Conservation (phyloP, 2,113 vertebrate species). For the Poeciliopsis prolifica region DNA sequence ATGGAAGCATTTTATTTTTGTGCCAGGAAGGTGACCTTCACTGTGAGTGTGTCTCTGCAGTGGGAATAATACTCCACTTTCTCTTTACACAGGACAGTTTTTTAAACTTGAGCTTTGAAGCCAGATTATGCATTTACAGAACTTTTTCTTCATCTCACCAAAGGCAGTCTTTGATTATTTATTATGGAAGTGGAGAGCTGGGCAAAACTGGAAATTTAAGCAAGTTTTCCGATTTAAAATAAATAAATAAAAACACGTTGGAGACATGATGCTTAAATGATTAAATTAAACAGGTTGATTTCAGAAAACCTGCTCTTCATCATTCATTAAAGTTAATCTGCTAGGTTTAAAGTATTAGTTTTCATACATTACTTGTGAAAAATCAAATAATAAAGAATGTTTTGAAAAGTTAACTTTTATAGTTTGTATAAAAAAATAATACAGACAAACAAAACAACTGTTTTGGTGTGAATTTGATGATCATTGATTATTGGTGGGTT, state of each 20-base stretch:
- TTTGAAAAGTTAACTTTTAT: not conserved
- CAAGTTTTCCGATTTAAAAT: not conserved
- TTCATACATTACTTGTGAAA: not conserved
- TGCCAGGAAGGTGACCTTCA: conserved; percentile 68
- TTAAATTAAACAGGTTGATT: not conserved
- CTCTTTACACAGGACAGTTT: conserved; percentile 1
- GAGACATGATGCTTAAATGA: not conserved
- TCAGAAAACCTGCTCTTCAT: not conserved
- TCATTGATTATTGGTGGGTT: too few species aligned
- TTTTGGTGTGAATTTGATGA: not conserved
- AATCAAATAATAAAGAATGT: not conserved
- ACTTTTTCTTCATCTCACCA: conserved; percentile 8
- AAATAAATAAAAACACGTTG: not conserved
- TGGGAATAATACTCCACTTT: conserved; percentile 29
- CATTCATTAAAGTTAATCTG: not conserved
- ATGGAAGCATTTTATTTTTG: conserved; percentile 65
- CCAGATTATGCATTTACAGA: conserved; percentile 3
- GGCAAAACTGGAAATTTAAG: not conserved
- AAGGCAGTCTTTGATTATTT: not conserved
- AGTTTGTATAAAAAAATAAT: not conserved
- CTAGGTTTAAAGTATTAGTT: not conserved
- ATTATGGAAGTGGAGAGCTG: not conserved
- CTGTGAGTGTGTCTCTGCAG: conserved; percentile 17
- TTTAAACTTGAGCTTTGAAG: not conserved
- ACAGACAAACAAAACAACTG: not conserved